Evolutionary conservation across 1,140 invertebrate species (phyloP), one percentile per base, ranked within the genome.

Genomic region (Monomorium pharaonis): DNA sequence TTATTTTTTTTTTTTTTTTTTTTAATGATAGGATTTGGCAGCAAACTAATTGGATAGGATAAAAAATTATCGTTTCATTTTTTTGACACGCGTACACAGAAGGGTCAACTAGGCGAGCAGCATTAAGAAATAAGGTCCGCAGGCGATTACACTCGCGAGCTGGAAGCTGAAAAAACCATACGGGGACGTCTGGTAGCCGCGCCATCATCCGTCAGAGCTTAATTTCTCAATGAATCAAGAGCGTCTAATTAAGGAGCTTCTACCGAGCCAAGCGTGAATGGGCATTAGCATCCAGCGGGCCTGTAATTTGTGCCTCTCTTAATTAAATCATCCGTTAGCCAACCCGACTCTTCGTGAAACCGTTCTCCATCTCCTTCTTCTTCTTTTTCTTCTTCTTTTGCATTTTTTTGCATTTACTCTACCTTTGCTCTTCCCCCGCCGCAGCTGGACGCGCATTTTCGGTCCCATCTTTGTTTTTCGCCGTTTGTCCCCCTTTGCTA

Each of bases 321-420:
- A 95, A 95, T 95, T 95, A 95, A 94, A 95, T 95, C 95, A 95
- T 95, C 94, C 94, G 95, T 95, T 95, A 94, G 94, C 93, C 94
- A 92, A 92, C 88, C 91, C 88, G 89, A 90, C 85, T 78, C 74
- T 78, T 78, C 70, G 58, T 44, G 56, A 70, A 72, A 60, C 70
- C 62, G 42, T 67, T 80, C 70, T 85, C 60, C 33, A 63, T 86
- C 60, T 76, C 89, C 76, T 75, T 65, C 18, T 16, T 70, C 24
- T n/a, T 54, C 67, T 47, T 54, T 27, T 44, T 65, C 30, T 51
- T 44, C 21, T 51, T 70, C 18, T 72, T 33, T 14, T 6, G 0
- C 21, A 47, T 80, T 85, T 80, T 70, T 30, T 44, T 44, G 10
- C 14, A 10, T 33, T 75, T 56, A 75, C 42, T 9, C 27, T 70